phyloP scores from a whole-genome alignment of 2,888 invertebrate species.

The Nomada fucata region DNA sequence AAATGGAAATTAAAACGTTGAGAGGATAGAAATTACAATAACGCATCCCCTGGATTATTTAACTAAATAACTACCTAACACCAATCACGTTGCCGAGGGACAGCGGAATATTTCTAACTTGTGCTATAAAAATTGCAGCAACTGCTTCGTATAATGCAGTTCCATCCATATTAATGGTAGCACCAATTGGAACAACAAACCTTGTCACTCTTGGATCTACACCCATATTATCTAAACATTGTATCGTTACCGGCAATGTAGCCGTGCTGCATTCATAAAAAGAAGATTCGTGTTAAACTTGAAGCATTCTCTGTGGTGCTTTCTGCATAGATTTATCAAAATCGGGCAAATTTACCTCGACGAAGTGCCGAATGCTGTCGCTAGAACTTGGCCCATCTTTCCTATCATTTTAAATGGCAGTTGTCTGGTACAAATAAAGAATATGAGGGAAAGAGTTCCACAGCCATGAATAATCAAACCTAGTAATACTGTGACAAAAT shows the following conservation, averaged over 20 bases:
- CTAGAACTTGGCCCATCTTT: slow-evolving; percentile 88
- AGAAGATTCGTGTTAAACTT: neutral
- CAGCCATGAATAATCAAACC: slow-evolving; percentile 90
- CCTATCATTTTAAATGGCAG: slow-evolving; percentile 87
- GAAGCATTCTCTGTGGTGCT: neutral
- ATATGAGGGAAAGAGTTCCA: slow-evolving; percentile 88
- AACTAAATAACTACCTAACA: slow-evolving; percentile 88
- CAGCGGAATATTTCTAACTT: slow-evolving; percentile 92
- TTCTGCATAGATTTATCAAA: neutral
- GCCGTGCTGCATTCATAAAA: slow-evolving; percentile 88
- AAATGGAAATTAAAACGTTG: slow-evolving; percentile 4
- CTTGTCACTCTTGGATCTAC: slow-evolving; percentile 96
- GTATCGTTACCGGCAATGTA: slow-evolving; percentile 97
- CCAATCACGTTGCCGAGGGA: slow-evolving; percentile 95
- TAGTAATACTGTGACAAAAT: slow-evolving; percentile 89
- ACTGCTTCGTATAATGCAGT: slow-evolving; percentile 99
- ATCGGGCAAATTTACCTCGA: slow-evolving; percentile 86
- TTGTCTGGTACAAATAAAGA: slow-evolving; percentile 86
- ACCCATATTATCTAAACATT: slow-evolving; percentile 96
- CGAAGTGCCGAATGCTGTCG: slow-evolving; percentile 91
- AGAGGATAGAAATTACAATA: neutral
- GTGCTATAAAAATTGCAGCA: slow-evolving; percentile 98
- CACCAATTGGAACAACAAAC: slow-evolving; percentile 98
- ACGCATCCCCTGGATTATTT: neutral
- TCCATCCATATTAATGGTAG: slow-evolving; percentile 99